phyloP scores from a whole-genome alignment of 1,140 invertebrate genomes.

The Drosophila nebulosa region DNA sequence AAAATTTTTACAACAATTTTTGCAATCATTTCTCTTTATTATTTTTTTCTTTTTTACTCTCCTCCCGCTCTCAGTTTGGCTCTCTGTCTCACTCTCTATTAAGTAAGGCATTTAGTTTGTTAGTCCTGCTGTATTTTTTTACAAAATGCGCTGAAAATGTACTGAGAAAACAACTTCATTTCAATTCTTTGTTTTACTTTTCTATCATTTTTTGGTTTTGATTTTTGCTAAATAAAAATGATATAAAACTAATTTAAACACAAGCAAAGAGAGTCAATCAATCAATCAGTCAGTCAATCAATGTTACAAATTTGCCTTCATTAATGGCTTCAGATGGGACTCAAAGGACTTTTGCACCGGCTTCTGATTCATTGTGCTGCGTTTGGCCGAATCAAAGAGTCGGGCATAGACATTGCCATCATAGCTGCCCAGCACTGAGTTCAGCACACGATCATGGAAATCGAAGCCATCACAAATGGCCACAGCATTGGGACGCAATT shows the following conservation, averaged over 20 bases:
- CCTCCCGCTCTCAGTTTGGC: too few relatives aligned
- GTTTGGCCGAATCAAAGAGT: conserved; percentile 91
- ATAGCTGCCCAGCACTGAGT: conserved; percentile 91
- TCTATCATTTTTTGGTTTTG: conserved; percentile 55
- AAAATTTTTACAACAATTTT: not conserved
- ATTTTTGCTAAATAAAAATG: conserved; percentile 79
- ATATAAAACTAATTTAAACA: conserved; percentile 79
- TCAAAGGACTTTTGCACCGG: conserved; percentile 90
- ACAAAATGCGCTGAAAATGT: conserved; percentile 75
- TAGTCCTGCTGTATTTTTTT: conserved; percentile 52
- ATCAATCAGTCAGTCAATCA: conserved; percentile 77
- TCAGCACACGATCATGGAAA: conserved; percentile 90
- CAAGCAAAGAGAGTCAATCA: conserved; percentile 49
- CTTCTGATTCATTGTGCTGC: conserved; percentile 92
- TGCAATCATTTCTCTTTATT: conserved; percentile 46
- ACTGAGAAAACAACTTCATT: conserved; percentile 52
- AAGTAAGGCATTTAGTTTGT: conserved; percentile 68
- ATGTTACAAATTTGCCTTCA: conserved; percentile 87
- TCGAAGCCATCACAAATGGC: conserved; percentile 95
- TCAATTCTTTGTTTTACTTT: not conserved
- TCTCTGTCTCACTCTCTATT: not conserved
- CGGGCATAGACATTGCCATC: conserved; percentile 96
- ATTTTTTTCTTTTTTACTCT: conserved; percentile 62
- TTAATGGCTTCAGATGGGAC: conserved; percentile 88
- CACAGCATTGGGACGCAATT: conserved; percentile 93